Evolutionary conservation across 2,888 invertebrate genomes (phyloP).

Genomic region (Odiellus spinosus): DNA sequence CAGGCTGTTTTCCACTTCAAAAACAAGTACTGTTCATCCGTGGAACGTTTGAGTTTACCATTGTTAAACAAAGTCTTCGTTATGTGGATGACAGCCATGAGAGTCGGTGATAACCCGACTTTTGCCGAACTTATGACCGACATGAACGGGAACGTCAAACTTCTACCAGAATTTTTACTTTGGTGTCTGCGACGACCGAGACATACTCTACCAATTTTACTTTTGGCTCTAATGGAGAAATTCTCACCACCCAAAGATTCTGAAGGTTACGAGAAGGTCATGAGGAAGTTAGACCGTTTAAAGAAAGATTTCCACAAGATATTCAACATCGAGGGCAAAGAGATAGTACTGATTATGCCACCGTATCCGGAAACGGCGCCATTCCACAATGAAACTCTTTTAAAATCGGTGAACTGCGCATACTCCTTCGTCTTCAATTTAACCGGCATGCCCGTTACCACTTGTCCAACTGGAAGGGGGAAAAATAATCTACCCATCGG

Average conservation of each 20-base stretch:
- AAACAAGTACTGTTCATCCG: conserved; percentile 21
- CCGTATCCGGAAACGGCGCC: conserved; percentile 30
- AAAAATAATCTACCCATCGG: conserved; percentile 31
- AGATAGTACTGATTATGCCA: conserved; percentile 27
- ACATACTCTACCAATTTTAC: no score
- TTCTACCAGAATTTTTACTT: no score
- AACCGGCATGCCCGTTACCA: conserved; percentile 29
- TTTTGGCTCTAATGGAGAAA: no score
- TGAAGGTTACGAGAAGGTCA: no score
- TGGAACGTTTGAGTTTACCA: no score
- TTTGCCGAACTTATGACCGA: no score
- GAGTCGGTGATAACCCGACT: no score
- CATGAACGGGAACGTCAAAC: no score
- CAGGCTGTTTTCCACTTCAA: conserved; percentile 41
- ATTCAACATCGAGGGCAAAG: conserved; percentile 22
- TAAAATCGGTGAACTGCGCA: conserved; percentile 28
- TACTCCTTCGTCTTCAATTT: conserved; percentile 32
- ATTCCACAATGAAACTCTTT: conserved; percentile 30
- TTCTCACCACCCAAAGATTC: no score
- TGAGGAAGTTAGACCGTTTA: conserved; percentile 2
- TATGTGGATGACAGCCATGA: no score
- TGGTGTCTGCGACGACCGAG: no score
- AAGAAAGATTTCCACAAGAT: conserved; percentile 6
- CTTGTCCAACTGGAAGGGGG: conserved; percentile 29
- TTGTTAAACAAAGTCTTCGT: no score